These are phyloP conservation scores for Vesta saturnalis DNA, from an alignment of 2,888 invertebrate species.

Conservation along the genomic window DNA sequence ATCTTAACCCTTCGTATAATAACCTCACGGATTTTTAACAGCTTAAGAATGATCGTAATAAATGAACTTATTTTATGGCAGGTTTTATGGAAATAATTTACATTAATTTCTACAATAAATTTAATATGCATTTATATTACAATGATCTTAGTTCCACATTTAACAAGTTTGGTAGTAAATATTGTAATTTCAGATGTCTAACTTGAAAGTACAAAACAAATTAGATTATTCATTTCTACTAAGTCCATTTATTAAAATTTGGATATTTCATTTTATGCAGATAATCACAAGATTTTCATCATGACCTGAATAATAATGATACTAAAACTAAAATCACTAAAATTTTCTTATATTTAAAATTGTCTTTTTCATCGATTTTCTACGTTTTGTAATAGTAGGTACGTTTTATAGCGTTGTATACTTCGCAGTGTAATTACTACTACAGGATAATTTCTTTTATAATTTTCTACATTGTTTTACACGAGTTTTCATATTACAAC, in stretches of 20 bases:
- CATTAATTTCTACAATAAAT: background rate
- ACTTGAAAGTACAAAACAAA: background rate
- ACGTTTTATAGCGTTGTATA: too few relatives aligned
- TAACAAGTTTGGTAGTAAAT: background rate
- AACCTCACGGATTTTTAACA: too few relatives aligned
- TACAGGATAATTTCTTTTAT: background rate
- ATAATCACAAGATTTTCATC: background rate
- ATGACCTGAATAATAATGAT: background rate
- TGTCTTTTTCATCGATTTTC: too few relatives aligned
- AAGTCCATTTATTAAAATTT: background rate
- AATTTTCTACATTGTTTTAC: constrained; percentile 1
- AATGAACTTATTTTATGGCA: background rate
- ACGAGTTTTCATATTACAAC: background rate
- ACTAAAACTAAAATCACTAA: too few relatives aligned
- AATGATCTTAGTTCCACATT: background rate
- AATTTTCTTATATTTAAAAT: too few relatives aligned
- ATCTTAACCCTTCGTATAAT: too few relatives aligned
- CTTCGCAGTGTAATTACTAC: background rate
- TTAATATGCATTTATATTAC: background rate
- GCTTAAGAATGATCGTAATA: background rate
- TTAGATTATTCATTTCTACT: background rate
- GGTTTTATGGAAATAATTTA: background rate
- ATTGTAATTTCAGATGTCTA: constrained; percentile 1
- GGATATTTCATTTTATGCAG: background rate
- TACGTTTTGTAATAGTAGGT: too few relatives aligned